These are phyloP conservation scores for Eira barbara DNA, from an alignment of 2,113 vertebrate genomes.

Conservation along the genomic window DNA sequence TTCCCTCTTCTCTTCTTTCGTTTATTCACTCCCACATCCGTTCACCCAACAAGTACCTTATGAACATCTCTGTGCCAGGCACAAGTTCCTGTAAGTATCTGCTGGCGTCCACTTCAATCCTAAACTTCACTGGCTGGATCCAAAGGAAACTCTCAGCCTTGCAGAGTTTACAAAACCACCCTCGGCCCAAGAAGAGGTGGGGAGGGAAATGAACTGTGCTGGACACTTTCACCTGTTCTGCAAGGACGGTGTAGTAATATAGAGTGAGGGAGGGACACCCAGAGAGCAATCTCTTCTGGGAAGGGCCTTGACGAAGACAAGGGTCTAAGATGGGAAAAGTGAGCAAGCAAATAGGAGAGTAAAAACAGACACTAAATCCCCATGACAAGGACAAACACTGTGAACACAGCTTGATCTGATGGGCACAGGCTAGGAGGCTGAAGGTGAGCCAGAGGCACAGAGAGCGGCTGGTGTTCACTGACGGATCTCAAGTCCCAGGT, in stretches of 20 bases:
- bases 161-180: not conserved
- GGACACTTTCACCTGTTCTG: not conserved
- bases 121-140: not conserved
- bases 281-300: not conserved
- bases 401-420: not conserved
- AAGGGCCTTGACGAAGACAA: not conserved
- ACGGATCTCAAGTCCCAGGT: not conserved
- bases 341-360: not conserved
- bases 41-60: not conserved
- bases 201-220: not conserved
- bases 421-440: not conserved
- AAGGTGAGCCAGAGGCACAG: no score
- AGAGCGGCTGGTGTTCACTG: not conserved
- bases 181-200: not conserved
- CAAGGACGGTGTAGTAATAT: not conserved
- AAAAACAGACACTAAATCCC: not conserved
- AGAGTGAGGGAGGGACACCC: not conserved
- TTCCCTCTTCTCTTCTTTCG: not conserved
- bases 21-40: not conserved
- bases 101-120: not conserved
- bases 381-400: not conserved
- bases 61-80: not conserved
- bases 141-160: not conserved
- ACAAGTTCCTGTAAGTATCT: not conserved
- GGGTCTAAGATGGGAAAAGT: not conserved